Evolutionary conservation across 2,888 invertebrate genomes (phyloP).

Genomic region (Aphrophora alni): DNA sequence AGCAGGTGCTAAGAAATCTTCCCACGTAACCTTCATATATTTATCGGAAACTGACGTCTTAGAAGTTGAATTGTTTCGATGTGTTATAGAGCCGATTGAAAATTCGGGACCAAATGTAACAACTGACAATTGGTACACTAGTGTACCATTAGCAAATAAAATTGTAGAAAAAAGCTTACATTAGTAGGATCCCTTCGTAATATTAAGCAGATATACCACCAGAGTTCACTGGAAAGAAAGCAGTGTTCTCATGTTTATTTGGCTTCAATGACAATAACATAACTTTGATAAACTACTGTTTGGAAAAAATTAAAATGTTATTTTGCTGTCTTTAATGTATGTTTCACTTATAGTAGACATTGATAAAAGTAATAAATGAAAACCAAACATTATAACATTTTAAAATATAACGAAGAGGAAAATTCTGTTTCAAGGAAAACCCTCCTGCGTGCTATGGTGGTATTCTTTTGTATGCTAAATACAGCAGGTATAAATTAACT

Average conservation of each 20-base stretch:
- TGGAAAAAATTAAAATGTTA: constrained; percentile 7
- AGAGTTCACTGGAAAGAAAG: constrained; percentile 2
- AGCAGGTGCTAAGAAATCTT: background rate
- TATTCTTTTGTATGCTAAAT: too few relatives aligned
- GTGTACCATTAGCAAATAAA: constrained; percentile 14
- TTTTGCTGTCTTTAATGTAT: background rate
- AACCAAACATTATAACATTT: too few relatives aligned
- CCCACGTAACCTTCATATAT: background rate
- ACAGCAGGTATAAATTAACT: too few relatives aligned
- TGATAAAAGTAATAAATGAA: background rate
- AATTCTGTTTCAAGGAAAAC: too few relatives aligned
- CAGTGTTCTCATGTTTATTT: constrained; percentile 7
- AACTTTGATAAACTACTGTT: background rate
- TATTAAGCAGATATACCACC: constrained; percentile 4
- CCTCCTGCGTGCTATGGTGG: too few relatives aligned
- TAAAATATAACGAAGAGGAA: too few relatives aligned
- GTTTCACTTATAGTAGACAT: background rate
- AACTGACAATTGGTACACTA: constrained; percentile 15
- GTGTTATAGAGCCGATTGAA: background rate
- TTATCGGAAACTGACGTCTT: background rate
- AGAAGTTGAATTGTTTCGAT: background rate
- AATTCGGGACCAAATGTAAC: background rate
- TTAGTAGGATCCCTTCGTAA: background rate
- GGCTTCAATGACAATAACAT: background rate
- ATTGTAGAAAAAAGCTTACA: constrained; percentile 8